These are phyloP conservation scores for Sardinella longiceps DNA, from an alignment of 2,797 vertebrate species.

Conservation along the genomic window DNA sequence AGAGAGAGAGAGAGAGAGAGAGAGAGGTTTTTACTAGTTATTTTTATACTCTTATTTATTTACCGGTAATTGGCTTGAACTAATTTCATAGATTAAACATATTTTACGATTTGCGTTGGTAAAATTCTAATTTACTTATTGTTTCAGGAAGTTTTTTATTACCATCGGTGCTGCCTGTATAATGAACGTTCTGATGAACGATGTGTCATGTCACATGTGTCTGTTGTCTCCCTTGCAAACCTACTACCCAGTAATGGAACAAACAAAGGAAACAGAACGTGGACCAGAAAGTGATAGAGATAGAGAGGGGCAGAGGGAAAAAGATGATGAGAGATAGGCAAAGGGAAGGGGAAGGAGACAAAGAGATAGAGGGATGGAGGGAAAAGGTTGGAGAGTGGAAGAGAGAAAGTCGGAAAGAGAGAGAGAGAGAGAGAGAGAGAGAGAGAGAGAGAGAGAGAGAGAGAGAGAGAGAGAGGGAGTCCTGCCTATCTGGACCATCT, in stretches of 20 bases:
- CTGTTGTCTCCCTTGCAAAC: too few species aligned
- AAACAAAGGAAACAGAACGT: neutral
- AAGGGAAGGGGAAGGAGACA: conserved; percentile 45
- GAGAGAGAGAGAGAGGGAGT: neutral
- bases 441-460: neutral
- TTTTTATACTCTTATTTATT: too few species aligned
- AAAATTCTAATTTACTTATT: too few species aligned
- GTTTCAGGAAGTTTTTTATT: too few species aligned
- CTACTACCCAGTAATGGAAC: too few species aligned
- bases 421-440: neutral
- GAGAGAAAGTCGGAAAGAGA: neutral
- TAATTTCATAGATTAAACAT: too few species aligned
- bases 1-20: neutral
- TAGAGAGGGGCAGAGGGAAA: neutral
- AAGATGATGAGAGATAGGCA: conserved; percentile 51
- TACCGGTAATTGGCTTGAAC: too few species aligned
- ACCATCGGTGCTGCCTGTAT: too few species aligned
- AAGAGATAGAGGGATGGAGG: conserved; percentile 17
- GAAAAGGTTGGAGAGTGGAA: neutral
- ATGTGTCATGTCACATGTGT: too few species aligned
- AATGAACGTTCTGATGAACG: too few species aligned
- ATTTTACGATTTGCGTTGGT: too few species aligned
- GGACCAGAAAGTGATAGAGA: too few species aligned
- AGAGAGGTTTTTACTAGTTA: neutral
- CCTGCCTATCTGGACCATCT: conserved; percentile 60